Evolutionary conservation across 2,888 invertebrate genomes (phyloP), one percentile per base, ranked within the genome.

Genomic region (Drosophila hamatofila): DNA sequence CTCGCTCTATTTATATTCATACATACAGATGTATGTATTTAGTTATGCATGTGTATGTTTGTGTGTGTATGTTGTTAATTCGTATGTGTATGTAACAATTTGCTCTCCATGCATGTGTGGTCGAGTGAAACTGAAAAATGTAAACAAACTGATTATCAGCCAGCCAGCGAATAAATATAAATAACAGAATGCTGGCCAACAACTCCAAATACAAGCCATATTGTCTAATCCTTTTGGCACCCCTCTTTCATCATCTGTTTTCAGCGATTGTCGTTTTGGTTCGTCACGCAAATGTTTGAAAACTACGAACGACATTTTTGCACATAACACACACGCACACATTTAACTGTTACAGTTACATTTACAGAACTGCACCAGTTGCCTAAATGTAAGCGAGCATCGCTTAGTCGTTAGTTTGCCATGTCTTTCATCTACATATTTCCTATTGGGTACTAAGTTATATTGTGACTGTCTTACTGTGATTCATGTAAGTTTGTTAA

Each of bases 131-230:
- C 91, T 88, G 84, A 88, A 91, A 91, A 91, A 90, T 91, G 91
- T 91, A 91, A 91, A 91, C 91, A 91, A 91, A 91, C 91, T 91
- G 91, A 91, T 91, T 91, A 91, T 91, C 91, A 91, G 88, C 90
- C 88, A 90, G 87, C 89, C 91, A 91, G 90, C 90, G 90, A 91
- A 91, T 91, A 91, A 91, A 91, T 90, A 91, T 27, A 48, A 48
- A 30, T 49, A 30, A 49, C 30, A 49, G 70, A 75, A 75, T 77
- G 65, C 63, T 44, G 25, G 33, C 56, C 54, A 63, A 42, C 55
- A 60, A 57, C 72, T 65, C 60, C 75, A 65, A 64, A 64, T 67
- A 57, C 60, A 63, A 57, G 41, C 49, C 37, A 44, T 58, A 65
- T 75, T 74, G 59, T 52, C 52, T 75, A 81, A 78, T 81, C 76